Evolutionary conservation across 2,113 vertebrate genomes (phyloP).

Genomic region (Lethenteron reissneri): DNA sequence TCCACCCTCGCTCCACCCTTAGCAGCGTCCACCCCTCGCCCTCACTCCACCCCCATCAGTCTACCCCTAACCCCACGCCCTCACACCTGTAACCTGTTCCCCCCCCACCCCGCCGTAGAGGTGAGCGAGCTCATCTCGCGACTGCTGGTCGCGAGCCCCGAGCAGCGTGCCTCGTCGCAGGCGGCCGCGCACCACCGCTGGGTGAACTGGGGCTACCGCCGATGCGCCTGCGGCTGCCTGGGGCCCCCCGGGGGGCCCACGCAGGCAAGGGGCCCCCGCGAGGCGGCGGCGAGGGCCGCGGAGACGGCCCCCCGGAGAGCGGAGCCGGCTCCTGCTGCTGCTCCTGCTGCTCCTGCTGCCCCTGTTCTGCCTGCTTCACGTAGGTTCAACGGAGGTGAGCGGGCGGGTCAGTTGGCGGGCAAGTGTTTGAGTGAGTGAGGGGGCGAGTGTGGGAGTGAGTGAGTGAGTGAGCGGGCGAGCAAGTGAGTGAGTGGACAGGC

Average conservation of each 20-base stretch:
- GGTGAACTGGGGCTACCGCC: constrained; percentile 31
- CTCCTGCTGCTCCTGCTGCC: constrained; percentile 12
- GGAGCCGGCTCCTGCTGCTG: background rate
- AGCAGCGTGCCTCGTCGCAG: constrained; percentile 33
- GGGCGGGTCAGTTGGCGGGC: too few relatives aligned
- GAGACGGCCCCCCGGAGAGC: constrained; percentile 14
- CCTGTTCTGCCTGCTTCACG: constrained; percentile 13
- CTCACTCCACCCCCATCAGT: background rate
- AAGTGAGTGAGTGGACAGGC: too few relatives aligned
- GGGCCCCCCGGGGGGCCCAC: constrained; percentile 15
- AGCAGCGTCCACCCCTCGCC: background rate
- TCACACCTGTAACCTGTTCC: constrained; percentile 7
- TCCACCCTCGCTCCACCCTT: background rate
- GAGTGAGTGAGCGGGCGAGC: too few relatives aligned
- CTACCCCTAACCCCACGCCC: background rate
- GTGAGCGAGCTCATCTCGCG: constrained; percentile 35
- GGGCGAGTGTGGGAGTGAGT: too few relatives aligned
- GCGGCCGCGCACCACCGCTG: constrained; percentile 41
- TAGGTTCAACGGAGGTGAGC: background rate
- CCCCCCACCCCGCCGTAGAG: constrained; percentile 14
- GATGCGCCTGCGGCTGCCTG: constrained; percentile 30
- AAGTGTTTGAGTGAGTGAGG: too few relatives aligned
- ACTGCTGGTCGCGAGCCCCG: constrained; percentile 26
- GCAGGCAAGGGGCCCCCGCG: constrained; percentile 28
- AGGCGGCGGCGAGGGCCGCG: constrained; percentile 36